Evolutionary conservation across 2,888 invertebrate species (phyloP).

Genomic region (Eubasilissa splendida): DNA sequence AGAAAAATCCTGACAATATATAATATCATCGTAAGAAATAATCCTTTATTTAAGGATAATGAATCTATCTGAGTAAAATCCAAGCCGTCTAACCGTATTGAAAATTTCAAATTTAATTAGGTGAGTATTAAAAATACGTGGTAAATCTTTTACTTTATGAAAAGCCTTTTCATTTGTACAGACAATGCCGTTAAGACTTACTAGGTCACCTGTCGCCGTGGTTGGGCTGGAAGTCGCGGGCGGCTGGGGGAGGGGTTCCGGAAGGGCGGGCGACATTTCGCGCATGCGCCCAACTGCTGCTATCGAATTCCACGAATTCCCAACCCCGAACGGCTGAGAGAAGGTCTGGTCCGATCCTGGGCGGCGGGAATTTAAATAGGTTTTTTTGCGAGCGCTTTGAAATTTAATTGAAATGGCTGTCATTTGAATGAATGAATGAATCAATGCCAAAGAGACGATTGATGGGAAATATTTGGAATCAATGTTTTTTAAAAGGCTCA

Average conservation of each 20-base stretch:
- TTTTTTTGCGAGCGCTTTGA: too few species aligned
- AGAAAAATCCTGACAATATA: too few species aligned
- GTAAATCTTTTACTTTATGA: not conserved
- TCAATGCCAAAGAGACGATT: too few species aligned
- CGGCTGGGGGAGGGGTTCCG: not conserved
- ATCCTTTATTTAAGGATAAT: too few species aligned
- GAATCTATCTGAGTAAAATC: not conserved
- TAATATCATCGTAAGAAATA: too few species aligned
- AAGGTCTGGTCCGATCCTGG: too few species aligned
- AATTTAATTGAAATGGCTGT: too few species aligned
- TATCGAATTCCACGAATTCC: constrained; percentile 18
- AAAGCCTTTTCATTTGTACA: not conserved
- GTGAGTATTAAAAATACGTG: not conserved
- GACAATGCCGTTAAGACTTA: not conserved
- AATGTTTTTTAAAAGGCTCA: too few species aligned
- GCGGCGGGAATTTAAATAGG: too few species aligned
- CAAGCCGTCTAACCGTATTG: not conserved
- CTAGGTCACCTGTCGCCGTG: constrained; percentile 23
- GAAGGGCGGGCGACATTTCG: not conserved
- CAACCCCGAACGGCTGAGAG: not conserved
- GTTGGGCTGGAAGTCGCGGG: not conserved
- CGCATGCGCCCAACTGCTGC: constrained; percentile 5
- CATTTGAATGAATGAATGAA: too few species aligned
- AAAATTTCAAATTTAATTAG: constrained; percentile 14
- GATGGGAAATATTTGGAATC: too few species aligned